These are phyloP conservation scores for Lycocerus yunnanus DNA, from an alignment of 2,888 invertebrate species.

Conservation along the genomic window DNA sequence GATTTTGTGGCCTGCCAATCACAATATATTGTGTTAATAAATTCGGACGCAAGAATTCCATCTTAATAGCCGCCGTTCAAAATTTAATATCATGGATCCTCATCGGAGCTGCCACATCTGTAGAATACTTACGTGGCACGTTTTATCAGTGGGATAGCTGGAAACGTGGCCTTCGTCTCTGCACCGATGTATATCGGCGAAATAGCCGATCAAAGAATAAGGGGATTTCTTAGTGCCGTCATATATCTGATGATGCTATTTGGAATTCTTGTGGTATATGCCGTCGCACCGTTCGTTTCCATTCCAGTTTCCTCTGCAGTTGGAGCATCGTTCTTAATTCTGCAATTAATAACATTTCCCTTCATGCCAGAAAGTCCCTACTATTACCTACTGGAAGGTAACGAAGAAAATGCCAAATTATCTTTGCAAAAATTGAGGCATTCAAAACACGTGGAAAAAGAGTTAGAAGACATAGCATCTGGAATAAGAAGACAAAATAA, in stretches of 20 bases:
- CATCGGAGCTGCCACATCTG: slow-evolving; percentile 45
- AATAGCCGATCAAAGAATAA: slow-evolving; percentile 52
- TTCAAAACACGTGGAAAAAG: neutral
- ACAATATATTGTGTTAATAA: slow-evolving; percentile 48
- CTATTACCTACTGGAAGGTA: slow-evolving; percentile 45
- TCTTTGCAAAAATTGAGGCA: neutral
- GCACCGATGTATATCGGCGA: slow-evolving; percentile 54
- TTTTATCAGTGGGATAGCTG: slow-evolving; percentile 51
- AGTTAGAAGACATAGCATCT: neutral
- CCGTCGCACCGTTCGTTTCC: slow-evolving; percentile 48
- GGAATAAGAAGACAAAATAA: neutral
- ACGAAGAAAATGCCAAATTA: slow-evolving; percentile 26
- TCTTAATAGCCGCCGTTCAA: slow-evolving; percentile 46
- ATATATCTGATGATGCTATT: slow-evolving; percentile 53
- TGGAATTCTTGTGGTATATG: slow-evolving; percentile 50
- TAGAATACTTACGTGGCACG: slow-evolving; percentile 47
- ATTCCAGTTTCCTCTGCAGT: slow-evolving; percentile 48
- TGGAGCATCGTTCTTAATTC: slow-evolving; percentile 42
- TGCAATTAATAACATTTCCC: slow-evolving; percentile 46
- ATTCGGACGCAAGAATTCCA: slow-evolving; percentile 48
- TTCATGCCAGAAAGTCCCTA: slow-evolving; percentile 55
- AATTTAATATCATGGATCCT: slow-evolving; percentile 49
- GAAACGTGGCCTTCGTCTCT: slow-evolving; percentile 52
- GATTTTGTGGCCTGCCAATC: slow-evolving; percentile 46
- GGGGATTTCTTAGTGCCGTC: slow-evolving; percentile 50